Percentiles rank a stretch among this genome's conserved stretches.
Evolutionary conservation across 2,888 invertebrate species (phyloP).

Genomic region (Rhimphoctona megacephalus): DNA sequence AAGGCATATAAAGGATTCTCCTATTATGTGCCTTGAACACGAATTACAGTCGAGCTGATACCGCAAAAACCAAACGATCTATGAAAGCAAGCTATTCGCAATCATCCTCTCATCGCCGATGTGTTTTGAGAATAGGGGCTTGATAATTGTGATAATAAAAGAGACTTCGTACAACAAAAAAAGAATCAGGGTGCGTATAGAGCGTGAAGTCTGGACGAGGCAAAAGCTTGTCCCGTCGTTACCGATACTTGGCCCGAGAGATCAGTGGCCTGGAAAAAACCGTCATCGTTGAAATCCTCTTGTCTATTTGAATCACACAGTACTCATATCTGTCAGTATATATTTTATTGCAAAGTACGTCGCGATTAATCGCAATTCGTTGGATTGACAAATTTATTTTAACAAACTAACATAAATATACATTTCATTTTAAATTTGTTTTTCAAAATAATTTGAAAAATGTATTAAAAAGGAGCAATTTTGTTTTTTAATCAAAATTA

Average conservation of each 20-base stretch:
- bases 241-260: slow-evolving; percentile 25
- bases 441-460: no score
- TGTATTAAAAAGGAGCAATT: no score
- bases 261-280: slow-evolving; percentile 52
- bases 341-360: background rate
- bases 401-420: background rate
- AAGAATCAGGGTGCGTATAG: slow-evolving; percentile 33
- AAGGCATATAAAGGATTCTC: background rate
- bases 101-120: slow-evolving; percentile 45
- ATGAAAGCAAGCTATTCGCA: slow-evolving; percentile 25
- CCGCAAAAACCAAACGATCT: slow-evolving; percentile 29
- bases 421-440: no score
- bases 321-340: background rate
- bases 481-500: no score
- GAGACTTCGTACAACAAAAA: background rate
- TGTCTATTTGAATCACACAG: background rate
- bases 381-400: background rate
- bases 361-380: background rate
- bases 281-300: slow-evolving; percentile 34
- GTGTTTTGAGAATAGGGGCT: slow-evolving; percentile 40
- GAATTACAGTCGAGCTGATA: slow-evolving; percentile 12
- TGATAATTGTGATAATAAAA: slow-evolving; percentile 18
- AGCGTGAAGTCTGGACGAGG: slow-evolving; percentile 56
- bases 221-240: slow-evolving; percentile 32
- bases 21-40: background rate